phyloP scores from a whole-genome alignment of 2,113 vertebrate species.

The Ardeotis arabs region DNA sequence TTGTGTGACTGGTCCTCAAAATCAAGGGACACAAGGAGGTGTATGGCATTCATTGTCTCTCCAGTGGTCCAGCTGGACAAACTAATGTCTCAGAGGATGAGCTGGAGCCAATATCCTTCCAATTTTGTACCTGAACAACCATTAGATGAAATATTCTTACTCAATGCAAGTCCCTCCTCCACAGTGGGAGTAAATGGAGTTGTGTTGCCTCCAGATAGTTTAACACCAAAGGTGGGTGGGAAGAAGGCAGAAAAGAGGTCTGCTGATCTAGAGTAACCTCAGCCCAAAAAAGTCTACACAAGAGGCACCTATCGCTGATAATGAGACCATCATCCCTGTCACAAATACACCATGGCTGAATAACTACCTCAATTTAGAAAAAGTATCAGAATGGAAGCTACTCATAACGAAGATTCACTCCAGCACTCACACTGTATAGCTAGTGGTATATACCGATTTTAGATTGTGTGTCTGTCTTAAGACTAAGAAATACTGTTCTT shows the following conservation, averaged over 20 bases:
- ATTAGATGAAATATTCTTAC: neutral
- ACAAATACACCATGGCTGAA: neutral
- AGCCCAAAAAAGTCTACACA: neutral
- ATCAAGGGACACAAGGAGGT: rapidly evolving
- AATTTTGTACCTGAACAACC: neutral
- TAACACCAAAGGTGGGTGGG: neutral
- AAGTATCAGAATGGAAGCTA: neutral
- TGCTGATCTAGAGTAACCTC: neutral
- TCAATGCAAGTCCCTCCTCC: neutral
- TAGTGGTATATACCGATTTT: neutral
- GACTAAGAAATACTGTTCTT: conserved; percentile 20
- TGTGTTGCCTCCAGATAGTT: neutral
- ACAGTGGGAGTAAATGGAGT: neutral
- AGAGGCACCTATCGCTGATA: neutral
- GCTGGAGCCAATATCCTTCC: neutral
- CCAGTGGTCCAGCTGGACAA: neutral
- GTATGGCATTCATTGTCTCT: neutral
- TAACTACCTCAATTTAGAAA: neutral
- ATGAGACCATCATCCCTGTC: neutral
- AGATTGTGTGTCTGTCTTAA: neutral
- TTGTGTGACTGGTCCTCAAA: neutral
- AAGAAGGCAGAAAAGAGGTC: neutral
- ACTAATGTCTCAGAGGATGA: neutral
- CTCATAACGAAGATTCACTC: neutral
- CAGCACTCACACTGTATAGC: neutral